Conservation (phyloP, 2,888 invertebrate genomes). For the Macroteleia sp. region DNA sequence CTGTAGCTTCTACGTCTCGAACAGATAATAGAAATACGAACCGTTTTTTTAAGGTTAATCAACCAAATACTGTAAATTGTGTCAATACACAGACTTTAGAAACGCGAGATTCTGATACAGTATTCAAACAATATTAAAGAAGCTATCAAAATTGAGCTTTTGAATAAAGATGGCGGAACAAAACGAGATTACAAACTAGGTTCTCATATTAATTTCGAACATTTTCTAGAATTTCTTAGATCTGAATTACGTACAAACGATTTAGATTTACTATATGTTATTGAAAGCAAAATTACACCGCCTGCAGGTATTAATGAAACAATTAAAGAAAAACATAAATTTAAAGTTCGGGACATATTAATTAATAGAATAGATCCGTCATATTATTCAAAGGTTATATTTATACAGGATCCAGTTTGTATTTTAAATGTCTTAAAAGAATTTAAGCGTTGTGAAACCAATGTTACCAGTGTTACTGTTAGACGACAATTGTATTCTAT, state of each 20-base stretch:
- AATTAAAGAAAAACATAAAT: conserved; percentile 1
- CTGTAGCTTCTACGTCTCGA: no score
- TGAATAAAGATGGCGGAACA: neutral
- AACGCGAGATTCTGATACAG: no score
- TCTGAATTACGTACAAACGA: neutral
- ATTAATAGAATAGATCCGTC: neutral
- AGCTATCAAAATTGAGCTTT: conserved; percentile 3
- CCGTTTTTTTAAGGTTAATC: no score
- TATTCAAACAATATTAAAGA: neutral
- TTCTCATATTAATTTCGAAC: neutral
- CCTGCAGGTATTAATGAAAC: neutral
- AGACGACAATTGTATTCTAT: conserved; percentile 9
- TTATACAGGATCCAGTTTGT: neutral
- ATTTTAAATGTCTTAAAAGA: neutral
- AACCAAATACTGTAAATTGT: no score
- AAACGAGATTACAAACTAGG: neutral
- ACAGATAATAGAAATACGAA: no score
- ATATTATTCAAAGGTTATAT: neutral
- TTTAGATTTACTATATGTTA: conserved; percentile 8
- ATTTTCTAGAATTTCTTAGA: neutral
- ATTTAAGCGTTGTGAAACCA: conserved; percentile 31
- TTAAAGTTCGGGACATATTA: neutral
- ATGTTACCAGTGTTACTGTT: conserved; percentile 45
- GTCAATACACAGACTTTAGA: no score
- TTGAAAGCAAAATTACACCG: neutral